Evolutionary conservation across 2,113 vertebrate genomes (phyloP), one percentile per base, ranked within the genome.

Genomic region (Forbesichthys agassizii): DNA sequence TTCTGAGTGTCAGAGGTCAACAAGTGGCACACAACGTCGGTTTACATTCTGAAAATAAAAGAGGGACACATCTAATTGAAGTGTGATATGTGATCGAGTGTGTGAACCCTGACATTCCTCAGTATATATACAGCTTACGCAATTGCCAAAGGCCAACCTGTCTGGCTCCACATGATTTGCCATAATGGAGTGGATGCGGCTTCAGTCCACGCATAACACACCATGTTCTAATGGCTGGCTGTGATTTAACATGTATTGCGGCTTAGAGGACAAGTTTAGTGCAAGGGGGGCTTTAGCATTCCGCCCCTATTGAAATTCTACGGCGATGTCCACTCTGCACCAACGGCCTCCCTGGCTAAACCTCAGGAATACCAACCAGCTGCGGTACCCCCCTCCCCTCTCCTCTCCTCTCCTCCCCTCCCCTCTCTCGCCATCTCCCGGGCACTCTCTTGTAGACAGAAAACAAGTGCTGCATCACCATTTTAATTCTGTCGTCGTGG

Each of bases 331-430:
- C 84, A 87, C 80, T 86, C 77, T 86, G 87, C 84, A 84, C 79
- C 82, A 85, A 74, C 81, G 80, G 82, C 86, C 81, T 87, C 79
- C 69, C 33, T 64, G 73, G 82, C 77, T 80, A 84, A 84, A 79
- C 82, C 86, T 81, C 71, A 77, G 76, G 90, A 90, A 91, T 91
- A 90, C 71, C 84, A 90, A 91, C 83, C 84, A 90, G 82, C 81
- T 79, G 69, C 68, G 65, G 20, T 69, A 59, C 66, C 5, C 47
- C 46, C 70, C 46, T n/a, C 3, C 13, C 53, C 57, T 63, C 51
- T 33, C 58, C 61, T 33, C 47, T 47, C 77, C 33, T 73, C 64
- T 42, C 20, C 48, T 18, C 48, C n/a, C 14, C 36, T 20, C 14
- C 48, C 7, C 49, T n/a, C 49, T 53, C 12, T 33, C 63, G 16